Evolutionary conservation across 2,113 vertebrate species (phyloP).

Genomic region (Puma concolor): DNA sequence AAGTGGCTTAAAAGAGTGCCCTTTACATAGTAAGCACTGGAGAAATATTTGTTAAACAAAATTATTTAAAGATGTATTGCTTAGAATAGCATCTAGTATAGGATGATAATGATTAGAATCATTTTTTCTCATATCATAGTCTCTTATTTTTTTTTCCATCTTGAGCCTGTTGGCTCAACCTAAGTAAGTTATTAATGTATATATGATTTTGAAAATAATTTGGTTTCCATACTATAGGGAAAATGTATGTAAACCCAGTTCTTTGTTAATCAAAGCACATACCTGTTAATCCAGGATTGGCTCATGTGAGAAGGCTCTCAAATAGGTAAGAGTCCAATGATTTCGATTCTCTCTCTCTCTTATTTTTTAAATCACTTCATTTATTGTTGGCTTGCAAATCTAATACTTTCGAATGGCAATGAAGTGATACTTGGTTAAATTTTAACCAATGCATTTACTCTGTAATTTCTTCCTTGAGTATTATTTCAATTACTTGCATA

Average conservation of each 20-base stretch:
- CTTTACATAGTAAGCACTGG: neutral
- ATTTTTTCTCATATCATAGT: neutral
- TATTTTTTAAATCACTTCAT: slow-evolving; percentile 62
- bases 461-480: slow-evolving; percentile 57
- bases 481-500: slow-evolving; percentile 64
- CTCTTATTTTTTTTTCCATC: neutral
- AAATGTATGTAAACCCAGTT: neutral
- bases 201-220: neutral
- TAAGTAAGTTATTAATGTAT: neutral
- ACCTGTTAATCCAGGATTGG: neutral
- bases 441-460: slow-evolving; percentile 19
- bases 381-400: slow-evolving; percentile 76
- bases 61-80: neutral
- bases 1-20: neutral
- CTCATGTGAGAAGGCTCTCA: neutral
- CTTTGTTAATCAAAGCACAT: neutral
- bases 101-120: neutral
- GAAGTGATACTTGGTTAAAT: slow-evolving; percentile 73
- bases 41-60: neutral
- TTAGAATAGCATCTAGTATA: neutral
- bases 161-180: neutral
- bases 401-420: slow-evolving; percentile 67
- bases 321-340: neutral
- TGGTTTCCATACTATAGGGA: neutral
- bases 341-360: slow-evolving; percentile 58